Base-by-base conservation (phyloP, 2,888 invertebrate genomes). In the Melanophora roralis region DNA sequence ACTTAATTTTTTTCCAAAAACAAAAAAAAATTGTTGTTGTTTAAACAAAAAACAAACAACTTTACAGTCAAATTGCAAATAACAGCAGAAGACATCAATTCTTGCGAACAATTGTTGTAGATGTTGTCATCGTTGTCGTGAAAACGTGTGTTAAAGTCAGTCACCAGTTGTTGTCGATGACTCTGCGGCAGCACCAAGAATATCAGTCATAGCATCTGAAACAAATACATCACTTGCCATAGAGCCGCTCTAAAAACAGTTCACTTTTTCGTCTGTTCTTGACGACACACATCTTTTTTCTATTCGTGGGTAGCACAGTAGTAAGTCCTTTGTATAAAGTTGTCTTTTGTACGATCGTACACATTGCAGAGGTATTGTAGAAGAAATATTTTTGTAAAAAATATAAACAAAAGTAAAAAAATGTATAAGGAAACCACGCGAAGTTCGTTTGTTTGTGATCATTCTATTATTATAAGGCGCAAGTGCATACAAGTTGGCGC, bases 141-240 rank as follows among this genome's bases (percentile, higher is more conserved):
- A 83, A 82, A 84, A 83, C 86, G 84, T 85, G 84, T 84, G 86
- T 86, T 85, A 84, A 84, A 83, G 81, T 87, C 86, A 88, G 87
- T 88, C 87, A 85, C 85, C 81, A 85, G 86, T 87, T 86, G 74
- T 65, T 79, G 71, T 38, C 60, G 59, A 60, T 23, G 60, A 40
- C 36, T 51, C 12, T 51, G 65, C 51, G 27, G 51, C 67, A 55
- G 21, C 59, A 71, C 59, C 34, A 59, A 27, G 4, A 27, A 6
- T 27, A 27, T 27, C 16, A 60, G 34, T 27, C 47, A 36, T 38
- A 55, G 38, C 34, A 67, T 43, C 67, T 59, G 40, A 40, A 67
- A 67, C 68, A 73, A 45, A 43, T 38, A 32, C 19, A 47, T 71
- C 34, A 53, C 23, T 11, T 5, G 21, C 16, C 4, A 21, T 34